Evolutionary conservation across 2,888 invertebrate species (phyloP), one percentile per base, ranked within the genome.

Genomic region (Trichopria drosophilae): DNA sequence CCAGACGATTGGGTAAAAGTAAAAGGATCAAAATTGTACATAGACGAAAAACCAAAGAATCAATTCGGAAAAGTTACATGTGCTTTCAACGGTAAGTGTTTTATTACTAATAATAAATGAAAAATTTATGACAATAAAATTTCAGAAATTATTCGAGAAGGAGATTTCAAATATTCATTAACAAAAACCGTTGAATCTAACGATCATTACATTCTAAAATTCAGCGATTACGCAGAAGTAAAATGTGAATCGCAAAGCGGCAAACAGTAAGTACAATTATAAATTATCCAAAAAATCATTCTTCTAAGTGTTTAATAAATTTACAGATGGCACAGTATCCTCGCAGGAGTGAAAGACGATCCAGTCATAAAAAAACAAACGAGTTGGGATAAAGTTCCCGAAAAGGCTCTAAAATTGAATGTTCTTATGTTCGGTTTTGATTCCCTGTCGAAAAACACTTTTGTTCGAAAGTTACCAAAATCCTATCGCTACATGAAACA

Each of bases 401-500:
- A 66, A 9, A 72, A 78, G 55, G 57, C 58, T 4, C 66, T 83
- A 9, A 80, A 79, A 37, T 65, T 85, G 32, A 91, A 90, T 70
- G 84, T 93, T 0, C 73, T 94, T 0, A 90, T 93, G 79, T 84
- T 93, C 57, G 93, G 92, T 1, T 88, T 91, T 64, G 95, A 96
- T 76, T 94, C 95, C 0, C 75, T 95, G 1, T 91, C 94, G 1
- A 82, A 86, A 39, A 87, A 90, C 75, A 86, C 88, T 6, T 91
- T 89, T 65, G 85, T 87, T 37, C 79, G 92, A 13, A 86, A 87
- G 67, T 77, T 93, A 62, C 90, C 91, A 1, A 84, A 84, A 63
- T 85, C 86, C 6, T 88, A 88, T 69, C 78, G 81, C 10, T 88
- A 83, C 69, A 69, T 93, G 37, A 82, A 79, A 1, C 78, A 85